Base-by-base conservation (phyloP, 2,797 vertebrate species). In the Tadarida brasiliensis region DNA sequence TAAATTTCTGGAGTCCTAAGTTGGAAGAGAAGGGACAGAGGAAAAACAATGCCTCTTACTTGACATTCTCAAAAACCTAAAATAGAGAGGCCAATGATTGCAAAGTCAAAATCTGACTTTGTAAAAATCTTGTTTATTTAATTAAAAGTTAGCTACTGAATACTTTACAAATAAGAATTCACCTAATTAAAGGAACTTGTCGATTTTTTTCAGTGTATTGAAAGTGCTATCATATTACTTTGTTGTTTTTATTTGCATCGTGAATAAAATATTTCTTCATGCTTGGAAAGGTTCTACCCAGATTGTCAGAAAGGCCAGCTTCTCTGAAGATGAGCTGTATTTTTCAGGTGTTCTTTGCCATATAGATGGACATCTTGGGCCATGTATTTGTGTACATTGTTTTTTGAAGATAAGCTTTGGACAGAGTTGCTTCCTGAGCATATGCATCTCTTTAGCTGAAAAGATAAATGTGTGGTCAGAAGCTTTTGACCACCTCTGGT, bases 391-490 rank as follows among this genome's bases (percentile, higher is more conserved):
- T 33, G 9, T 83, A 24, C 82, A 15, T 87, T 92, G 51, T 88
- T 84, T 73, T 94, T 78, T 82, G 73, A 94, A 95, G 81, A 59
- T 93, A 91, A 90, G 16, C n/a, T 35, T 85, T 87, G 63, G 47
- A 73, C 51, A 87, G 65, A 87, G 73, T 78, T 82, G 67, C 73
- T 96, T 96, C 81, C 90, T 96, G 91, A 90, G 73, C 26, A 95
- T 35, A 84, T 84, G 51, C 87, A 93, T 95, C 7, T 44, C 39
- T 44, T 95, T 97, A 94, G 83, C n/a, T 82, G 39, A 91, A 94
- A 94, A 90, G 81, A 93, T 56, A 95, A 89, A 73, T 95, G 56
- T 87, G 84, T 97, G 93, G 77, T 97, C 30, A 88, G 81, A 95
- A 88, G 85, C 51, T 73, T 26, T 84, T 91, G 82, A 51, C 89